Evolutionary conservation across 1,140 invertebrate species (phyloP).

Genomic region (Pogonomyrmex barbatus): DNA sequence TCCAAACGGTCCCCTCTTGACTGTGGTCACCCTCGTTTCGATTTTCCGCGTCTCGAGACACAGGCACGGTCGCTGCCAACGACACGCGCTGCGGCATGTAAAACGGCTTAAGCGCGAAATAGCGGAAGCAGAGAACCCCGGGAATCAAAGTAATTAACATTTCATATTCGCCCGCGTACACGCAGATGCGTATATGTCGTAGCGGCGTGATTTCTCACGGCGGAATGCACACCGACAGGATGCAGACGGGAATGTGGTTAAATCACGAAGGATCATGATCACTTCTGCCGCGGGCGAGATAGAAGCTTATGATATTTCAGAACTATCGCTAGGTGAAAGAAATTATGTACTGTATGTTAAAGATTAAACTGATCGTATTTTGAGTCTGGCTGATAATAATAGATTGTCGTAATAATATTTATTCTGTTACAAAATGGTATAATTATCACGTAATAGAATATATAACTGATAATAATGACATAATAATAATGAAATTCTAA

Average conservation of each 20-base stretch:
- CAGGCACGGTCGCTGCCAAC: slow-evolving; percentile 41
- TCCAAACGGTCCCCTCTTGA: slow-evolving; percentile 24
- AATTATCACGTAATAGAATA: background rate
- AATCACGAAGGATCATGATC: slow-evolving; percentile 22
- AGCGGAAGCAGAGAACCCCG: slow-evolving; percentile 54
- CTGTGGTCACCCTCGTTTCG: background rate
- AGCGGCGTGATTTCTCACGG: slow-evolving; percentile 14
- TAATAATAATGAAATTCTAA: slow-evolving; percentile 19
- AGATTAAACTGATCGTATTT: background rate
- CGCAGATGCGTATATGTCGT: background rate
- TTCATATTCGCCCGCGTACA: slow-evolving; percentile 43
- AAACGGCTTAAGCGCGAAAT: slow-evolving; percentile 64
- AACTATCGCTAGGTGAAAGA: background rate
- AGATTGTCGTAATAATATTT: background rate
- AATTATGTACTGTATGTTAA: background rate
- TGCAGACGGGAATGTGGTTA: slow-evolving; percentile 15
- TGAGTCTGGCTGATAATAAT: background rate
- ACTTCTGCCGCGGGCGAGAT: slow-evolving; percentile 6
- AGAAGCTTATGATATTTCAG: background rate
- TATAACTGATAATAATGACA: background rate
- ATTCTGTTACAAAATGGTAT: background rate
- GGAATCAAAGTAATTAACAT: slow-evolving; percentile 71
- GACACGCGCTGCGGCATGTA: slow-evolving; percentile 43
- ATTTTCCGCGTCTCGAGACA: slow-evolving; percentile 46
- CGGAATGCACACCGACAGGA: slow-evolving; percentile 18